Evolutionary conservation across 2,113 vertebrate genomes (phyloP).

Genomic region (Perca flavescens): DNA sequence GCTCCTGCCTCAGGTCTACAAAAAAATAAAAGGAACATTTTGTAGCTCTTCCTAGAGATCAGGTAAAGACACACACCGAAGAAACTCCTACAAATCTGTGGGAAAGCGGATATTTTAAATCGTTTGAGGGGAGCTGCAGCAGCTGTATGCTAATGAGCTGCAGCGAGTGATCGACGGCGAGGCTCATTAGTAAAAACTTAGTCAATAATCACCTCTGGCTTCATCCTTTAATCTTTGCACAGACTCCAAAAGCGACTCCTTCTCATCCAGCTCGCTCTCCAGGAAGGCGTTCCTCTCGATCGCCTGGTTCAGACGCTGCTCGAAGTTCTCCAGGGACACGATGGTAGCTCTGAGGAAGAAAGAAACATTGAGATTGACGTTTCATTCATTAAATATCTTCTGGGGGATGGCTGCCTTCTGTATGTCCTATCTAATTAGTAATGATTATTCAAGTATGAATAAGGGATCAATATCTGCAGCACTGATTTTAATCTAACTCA

Average conservation of each 20-base stretch:
- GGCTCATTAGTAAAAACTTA: not conserved
- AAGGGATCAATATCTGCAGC: conserved; percentile 27
- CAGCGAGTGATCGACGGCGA: not conserved
- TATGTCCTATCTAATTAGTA: not conserved
- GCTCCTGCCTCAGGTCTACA: conserved; percentile 94
- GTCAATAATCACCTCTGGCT: conserved; percentile 90
- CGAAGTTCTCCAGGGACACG: conserved; percentile 97
- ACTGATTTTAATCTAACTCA: conserved; percentile 37
- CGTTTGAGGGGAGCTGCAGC: not conserved
- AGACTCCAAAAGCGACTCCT: conserved; percentile 95
- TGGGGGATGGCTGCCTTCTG: not conserved
- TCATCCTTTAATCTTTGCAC: conserved; percentile 98
- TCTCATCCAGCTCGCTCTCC: conserved; percentile 98
- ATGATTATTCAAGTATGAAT: not conserved
- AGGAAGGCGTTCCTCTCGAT: conserved; percentile 98
- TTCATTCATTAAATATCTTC: not conserved
- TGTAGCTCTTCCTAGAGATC: not conserved
- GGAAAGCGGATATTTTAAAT: conserved; percentile 1
- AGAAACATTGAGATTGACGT: not conserved
- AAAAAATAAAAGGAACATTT: not conserved
- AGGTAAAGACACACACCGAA: not conserved
- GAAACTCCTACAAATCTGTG: not conserved
- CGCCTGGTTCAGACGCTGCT: conserved; percentile 97
- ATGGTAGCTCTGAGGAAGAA: conserved; percentile 90
- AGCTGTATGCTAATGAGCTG: conserved; percentile 8